phyloP scores from a whole-genome alignment of 1,140 invertebrate species.

The Aradophagus sp. region DNA sequence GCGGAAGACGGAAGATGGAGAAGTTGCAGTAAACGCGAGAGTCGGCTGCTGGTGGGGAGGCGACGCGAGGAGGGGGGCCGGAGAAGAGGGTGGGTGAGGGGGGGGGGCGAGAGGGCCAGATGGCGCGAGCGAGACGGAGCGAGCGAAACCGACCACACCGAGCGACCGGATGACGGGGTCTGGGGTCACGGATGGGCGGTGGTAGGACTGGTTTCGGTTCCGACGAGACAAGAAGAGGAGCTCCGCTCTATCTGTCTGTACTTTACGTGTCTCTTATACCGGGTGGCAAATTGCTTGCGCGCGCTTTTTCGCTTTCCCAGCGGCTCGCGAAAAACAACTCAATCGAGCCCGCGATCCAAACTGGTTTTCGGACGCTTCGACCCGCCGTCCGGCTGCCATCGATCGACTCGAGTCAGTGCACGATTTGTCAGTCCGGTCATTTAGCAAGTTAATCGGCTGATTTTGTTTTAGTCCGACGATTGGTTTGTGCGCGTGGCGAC shows the following conservation, averaged over 20 bases:
- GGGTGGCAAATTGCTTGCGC: slow-evolving; percentile 55
- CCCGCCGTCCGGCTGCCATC: too few species aligned
- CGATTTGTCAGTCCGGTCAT: too few species aligned
- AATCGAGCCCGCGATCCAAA: too few species aligned
- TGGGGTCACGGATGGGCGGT: slow-evolving; percentile 71
- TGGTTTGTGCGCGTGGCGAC: too few species aligned
- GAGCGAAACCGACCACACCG: slow-evolving; percentile 52
- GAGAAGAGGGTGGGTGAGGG: slow-evolving; percentile 4
- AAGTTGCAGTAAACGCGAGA: not conserved
- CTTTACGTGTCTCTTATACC: slow-evolving; percentile 63
- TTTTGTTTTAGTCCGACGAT: too few species aligned
- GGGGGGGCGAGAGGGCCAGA: slow-evolving; percentile 1
- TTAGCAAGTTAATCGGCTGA: too few species aligned
- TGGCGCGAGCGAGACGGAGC: slow-evolving; percentile 18
- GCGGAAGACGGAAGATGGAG: not conserved
- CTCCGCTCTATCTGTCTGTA: slow-evolving; percentile 63
- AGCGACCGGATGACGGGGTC: slow-evolving; percentile 67
- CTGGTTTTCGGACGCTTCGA: too few species aligned
- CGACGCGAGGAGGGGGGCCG: slow-evolving; percentile 1
- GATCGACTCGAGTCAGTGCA: too few species aligned
- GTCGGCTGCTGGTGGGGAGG: too few species aligned
- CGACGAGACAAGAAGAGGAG: slow-evolving; percentile 63
- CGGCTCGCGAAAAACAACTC: too few species aligned
- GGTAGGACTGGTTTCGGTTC: slow-evolving; percentile 72
- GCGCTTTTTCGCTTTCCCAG: too few species aligned